phyloP scores from a whole-genome alignment of 2,888 invertebrate genomes.

The Ormyrus nitidulus region DNA sequence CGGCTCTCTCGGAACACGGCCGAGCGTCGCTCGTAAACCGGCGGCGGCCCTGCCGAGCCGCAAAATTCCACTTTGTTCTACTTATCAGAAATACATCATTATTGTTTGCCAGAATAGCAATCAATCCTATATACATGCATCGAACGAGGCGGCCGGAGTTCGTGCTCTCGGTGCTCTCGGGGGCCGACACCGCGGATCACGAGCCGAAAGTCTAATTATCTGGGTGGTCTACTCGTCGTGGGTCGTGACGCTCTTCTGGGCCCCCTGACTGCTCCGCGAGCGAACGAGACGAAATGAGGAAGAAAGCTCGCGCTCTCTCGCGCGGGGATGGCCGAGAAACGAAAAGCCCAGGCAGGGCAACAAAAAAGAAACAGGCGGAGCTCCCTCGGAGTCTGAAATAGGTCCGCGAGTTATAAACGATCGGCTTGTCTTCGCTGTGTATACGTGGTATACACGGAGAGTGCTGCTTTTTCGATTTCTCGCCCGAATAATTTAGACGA shows the following conservation, averaged over 20 bases:
- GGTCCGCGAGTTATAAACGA: conserved; percentile 29
- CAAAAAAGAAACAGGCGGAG: not conserved
- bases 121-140: conserved; percentile 12
- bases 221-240: conserved; percentile 55
- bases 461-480: conserved; percentile 40
- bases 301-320: conserved; percentile 9
- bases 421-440: conserved; percentile 21
- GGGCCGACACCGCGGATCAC: conserved; percentile 40
- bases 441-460: not conserved
- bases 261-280: not conserved
- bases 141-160: not conserved
- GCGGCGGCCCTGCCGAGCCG: not conserved
- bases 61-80: conserved; percentile 29
- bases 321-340: not conserved
- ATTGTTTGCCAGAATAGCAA: conserved; percentile 47
- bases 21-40: too few relatives aligned
- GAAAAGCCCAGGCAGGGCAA: not conserved
- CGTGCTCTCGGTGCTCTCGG: conserved; percentile 11
- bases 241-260: conserved; percentile 38
- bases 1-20: too few relatives aligned
- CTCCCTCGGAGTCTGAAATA: not conserved
- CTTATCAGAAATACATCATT: conserved; percentile 51
- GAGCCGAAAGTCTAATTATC: conserved; percentile 58
- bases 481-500: conserved; percentile 58
- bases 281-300: conserved; percentile 34